Evolutionary conservation across 1,140 invertebrate species (phyloP).

Genomic region (Thalassaphorura encarpata): DNA sequence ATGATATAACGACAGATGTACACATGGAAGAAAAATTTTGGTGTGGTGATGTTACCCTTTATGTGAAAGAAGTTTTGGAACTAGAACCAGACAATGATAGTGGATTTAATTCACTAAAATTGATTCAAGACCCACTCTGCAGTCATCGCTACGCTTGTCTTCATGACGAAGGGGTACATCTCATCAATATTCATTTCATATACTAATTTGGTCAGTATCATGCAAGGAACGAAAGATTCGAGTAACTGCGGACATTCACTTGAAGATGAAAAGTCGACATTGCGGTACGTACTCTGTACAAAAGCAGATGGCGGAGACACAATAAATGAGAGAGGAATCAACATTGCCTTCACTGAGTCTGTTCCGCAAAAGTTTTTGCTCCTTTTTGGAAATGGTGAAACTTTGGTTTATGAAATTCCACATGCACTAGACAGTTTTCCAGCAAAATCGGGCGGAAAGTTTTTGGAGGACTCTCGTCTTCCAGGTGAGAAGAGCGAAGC

Average conservation of each 20-base stretch:
- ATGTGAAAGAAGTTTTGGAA: neutral
- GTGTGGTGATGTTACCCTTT: neutral
- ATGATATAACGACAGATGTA: neutral
- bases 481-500: neutral
- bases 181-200: slow-evolving; percentile 14
- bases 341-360: slow-evolving; percentile 12
- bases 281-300: slow-evolving; percentile 8
- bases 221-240: neutral
- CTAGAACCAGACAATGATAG: slow-evolving; percentile 1
- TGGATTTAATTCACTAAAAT: neutral
- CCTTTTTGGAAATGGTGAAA: slow-evolving; percentile 1
- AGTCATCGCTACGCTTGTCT: slow-evolving; percentile 13
- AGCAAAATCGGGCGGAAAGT: too few species aligned
- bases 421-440: neutral
- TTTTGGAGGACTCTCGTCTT: neutral
- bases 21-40: slow-evolving; percentile 11
- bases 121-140: slow-evolving; percentile 10
- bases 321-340: neutral
- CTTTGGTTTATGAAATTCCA: neutral
- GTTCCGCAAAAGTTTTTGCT: slow-evolving; percentile 13
- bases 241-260: neutral
- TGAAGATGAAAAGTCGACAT: neutral
- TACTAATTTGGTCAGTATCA: slow-evolving; percentile 3
- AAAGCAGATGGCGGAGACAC: neutral
- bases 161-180: slow-evolving; percentile 17